Evolutionary conservation across 2,113 vertebrate genomes (phyloP).

Genomic region (Malurus alboscapulatus): DNA sequence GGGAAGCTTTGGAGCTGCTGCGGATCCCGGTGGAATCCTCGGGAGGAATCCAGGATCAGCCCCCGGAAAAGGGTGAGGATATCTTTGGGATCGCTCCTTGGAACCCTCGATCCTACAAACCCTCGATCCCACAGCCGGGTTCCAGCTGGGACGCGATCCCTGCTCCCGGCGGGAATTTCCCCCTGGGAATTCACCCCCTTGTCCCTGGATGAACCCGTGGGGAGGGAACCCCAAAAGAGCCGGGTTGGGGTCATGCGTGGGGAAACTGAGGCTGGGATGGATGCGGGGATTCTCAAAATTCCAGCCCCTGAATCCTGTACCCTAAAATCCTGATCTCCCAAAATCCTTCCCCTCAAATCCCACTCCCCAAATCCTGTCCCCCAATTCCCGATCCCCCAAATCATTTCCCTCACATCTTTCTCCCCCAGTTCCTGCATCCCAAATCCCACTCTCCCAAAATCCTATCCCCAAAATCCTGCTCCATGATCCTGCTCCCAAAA

Average conservation of each 20-base stretch:
- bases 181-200: neutral
- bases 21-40: neutral
- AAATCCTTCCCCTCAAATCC: neutral
- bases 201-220: neutral
- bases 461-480: neutral
- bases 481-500: neutral
- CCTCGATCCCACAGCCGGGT: neutral
- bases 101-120: neutral
- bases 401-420: neutral
- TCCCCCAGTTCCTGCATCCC: neutral
- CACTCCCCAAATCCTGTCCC: neutral
- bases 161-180: neutral
- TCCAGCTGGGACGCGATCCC: neutral
- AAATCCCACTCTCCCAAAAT: no score
- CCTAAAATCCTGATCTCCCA: neutral
- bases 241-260: accelerated
- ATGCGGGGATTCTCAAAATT: no score
- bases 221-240: neutral
- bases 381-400: no score
- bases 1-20: neutral
- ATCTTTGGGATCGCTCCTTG: neutral
- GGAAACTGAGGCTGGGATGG: neutral
- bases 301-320: neutral
- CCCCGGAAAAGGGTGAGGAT: neutral
- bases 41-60: neutral